phyloP scores from a whole-genome alignment of 2,888 invertebrate species.

The Harpagoxenus sublaevis region DNA sequence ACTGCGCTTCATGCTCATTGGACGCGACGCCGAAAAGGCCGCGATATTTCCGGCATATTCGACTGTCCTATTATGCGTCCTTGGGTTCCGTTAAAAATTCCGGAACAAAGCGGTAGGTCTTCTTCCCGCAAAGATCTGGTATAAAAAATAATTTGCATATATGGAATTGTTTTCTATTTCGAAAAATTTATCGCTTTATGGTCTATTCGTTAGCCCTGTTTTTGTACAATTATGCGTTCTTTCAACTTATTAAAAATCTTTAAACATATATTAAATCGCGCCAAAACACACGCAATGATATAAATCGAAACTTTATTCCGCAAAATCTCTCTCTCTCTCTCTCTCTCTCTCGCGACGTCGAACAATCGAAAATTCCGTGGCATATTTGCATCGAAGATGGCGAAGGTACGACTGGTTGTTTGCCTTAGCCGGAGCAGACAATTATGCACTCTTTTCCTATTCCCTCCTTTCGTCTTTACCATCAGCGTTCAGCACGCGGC shows the following conservation, averaged over 20 bases:
- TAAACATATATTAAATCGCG: not conserved
- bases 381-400: conserved; percentile 57
- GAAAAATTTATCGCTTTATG: not conserved
- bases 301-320: not conserved
- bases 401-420: conserved; percentile 56
- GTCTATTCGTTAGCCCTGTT: not conserved
- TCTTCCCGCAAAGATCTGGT: not conserved
- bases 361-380: conserved; percentile 42
- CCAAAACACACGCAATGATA: not conserved
- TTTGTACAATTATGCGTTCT: not conserved
- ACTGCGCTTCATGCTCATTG: conserved; percentile 64
- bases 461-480: conserved; percentile 26
- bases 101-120: not conserved
- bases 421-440: conserved; percentile 71
- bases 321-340: too few species aligned
- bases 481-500: conserved; percentile 52
- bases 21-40: conserved; percentile 46
- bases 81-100: not conserved
- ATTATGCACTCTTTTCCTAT: conserved; percentile 74
- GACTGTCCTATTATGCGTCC: not conserved
- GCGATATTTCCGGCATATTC: conserved; percentile 9
- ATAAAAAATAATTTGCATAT: not conserved
- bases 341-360: conserved; percentile 6
- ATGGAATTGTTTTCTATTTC: not conserved
- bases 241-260: not conserved